A percentile compares a stretch with the other conserved stretches of the same genome.
Conservation (phyloP, 2,888 invertebrate species). For the Agonopterix subpropinquella region DNA sequence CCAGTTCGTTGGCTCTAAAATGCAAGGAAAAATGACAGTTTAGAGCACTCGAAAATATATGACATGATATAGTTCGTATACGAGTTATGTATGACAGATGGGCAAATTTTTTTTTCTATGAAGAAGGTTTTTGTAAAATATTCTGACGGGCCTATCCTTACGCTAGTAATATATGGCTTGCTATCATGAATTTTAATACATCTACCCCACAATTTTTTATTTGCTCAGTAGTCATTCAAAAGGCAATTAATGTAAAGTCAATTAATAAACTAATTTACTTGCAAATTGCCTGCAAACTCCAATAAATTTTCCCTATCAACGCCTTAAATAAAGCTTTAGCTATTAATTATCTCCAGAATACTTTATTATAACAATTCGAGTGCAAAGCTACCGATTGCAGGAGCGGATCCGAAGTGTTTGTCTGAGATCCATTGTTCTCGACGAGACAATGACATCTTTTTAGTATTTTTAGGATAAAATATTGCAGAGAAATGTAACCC, state of each 20-base stretch:
- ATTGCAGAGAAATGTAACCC: too few relatives aligned
- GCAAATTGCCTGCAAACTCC: slow-evolving; percentile 3
- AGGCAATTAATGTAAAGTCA: background rate
- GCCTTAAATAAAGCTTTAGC: slow-evolving; percentile 10
- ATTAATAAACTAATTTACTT: slow-evolving; percentile 5
- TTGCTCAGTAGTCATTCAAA: background rate
- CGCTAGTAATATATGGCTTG: too few relatives aligned
- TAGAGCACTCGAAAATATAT: too few relatives aligned
- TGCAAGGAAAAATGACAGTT: too few relatives aligned
- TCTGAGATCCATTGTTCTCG: background rate
- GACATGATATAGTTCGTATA: too few relatives aligned
- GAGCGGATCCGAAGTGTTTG: background rate
- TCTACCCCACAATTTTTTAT: background rate
- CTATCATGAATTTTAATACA: background rate
- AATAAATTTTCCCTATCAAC: slow-evolving; percentile 9
- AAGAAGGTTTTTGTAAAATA: too few relatives aligned
- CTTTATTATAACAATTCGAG: background rate
- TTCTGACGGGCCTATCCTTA: too few relatives aligned
- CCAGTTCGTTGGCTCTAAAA: too few relatives aligned
- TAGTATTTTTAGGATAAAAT: background rate
- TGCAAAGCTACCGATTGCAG: background rate
- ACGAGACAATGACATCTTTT: background rate
- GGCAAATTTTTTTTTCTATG: too few relatives aligned
- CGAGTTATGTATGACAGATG: too few relatives aligned
- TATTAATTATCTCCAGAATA: slow-evolving; percentile 10